Evolutionary conservation across 2,888 invertebrate species (phyloP).

Genomic region (Seladonia tumulorum): DNA sequence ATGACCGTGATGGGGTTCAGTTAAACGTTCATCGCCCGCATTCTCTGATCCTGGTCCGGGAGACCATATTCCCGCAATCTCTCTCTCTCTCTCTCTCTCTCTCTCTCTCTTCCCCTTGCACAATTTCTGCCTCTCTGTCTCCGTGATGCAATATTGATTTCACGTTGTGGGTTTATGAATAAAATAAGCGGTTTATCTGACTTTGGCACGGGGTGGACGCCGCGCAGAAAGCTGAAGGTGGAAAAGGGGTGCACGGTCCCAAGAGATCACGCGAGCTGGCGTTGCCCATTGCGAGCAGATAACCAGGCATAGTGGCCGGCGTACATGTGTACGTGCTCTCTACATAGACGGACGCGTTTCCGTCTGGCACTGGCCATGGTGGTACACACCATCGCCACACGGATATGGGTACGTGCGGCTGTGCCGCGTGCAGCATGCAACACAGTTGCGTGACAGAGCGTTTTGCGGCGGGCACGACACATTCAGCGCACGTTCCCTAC

Average conservation of each 20-base stretch:
- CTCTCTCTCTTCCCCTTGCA: background rate
- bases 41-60: slow-evolving; percentile 65
- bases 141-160: slow-evolving; percentile 76
- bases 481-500: slow-evolving; percentile 72
- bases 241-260: slow-evolving; percentile 64
- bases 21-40: slow-evolving; percentile 70
- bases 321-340: slow-evolving; percentile 3
- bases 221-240: slow-evolving; percentile 52
- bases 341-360: background rate
- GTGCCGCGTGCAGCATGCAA: slow-evolving; percentile 40
- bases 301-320: slow-evolving; percentile 46
- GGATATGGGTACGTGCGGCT: slow-evolving; percentile 43
- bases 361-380: slow-evolving; percentile 14
- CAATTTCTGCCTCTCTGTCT: slow-evolving; percentile 20
- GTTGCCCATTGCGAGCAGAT: slow-evolving; percentile 69
- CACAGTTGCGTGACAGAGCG: slow-evolving; percentile 72
- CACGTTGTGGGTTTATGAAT: slow-evolving; percentile 77
- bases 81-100: slow-evolving; percentile 25
- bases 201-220: slow-evolving; percentile 58
- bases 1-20: slow-evolving; percentile 57
- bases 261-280: slow-evolving; percentile 73
- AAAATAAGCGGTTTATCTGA: slow-evolving; percentile 78
- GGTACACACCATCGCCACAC: background rate
- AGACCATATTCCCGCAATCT: slow-evolving; percentile 62
- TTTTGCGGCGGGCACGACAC: slow-evolving; percentile 72